Base-by-base conservation (phyloP, 2,888 invertebrate species). In the Oscheius myriophilus region DNA sequence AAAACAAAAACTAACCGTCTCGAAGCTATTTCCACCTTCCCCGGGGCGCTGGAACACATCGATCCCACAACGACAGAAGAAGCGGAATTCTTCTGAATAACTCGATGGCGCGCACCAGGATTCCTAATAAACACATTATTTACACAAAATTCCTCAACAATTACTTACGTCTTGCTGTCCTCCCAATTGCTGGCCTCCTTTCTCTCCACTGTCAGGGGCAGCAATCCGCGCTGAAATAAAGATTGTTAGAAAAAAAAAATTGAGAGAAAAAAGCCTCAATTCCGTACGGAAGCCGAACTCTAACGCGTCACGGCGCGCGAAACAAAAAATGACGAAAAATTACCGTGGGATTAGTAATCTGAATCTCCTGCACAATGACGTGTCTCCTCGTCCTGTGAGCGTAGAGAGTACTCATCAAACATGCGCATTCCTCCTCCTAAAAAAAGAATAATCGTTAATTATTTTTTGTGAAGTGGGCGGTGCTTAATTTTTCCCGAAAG, bases 291-390 rank as follows among this genome's bases (percentile, higher is more conserved):
- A n/a, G n/a, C n/a, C n/a, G n/a, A n/a, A n/a, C n/a, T n/a, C n/a
- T n/a, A n/a, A 33, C 33, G 33, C 9, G 9, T 33, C 3, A 9
- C 33, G 33, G 33, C 33, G 33, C 33, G 9, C 9, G 3, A 33
- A 33, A 9, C 33, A 33, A 33, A 33, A 6, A 33, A 33, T 33
- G 3, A 33, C 3, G 25, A 9, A 18, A 59, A 62, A n/a, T 12
- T 41, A 83, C 83, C 23, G 82, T 78, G 58, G 83, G 83, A 74
- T 84, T 84, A 1, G 73, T 72, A 21, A 84, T 63, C 41, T 76
- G 73, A 16, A 84, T 67, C 9, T 80, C 78, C 59, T 84, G 78
- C 14, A 83, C 71, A 9, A 84, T 59, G 25, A 80, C 65, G 52
- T 81, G 75, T 41, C 72, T 72, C 6, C 79, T 62, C 0, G 81